Base-by-base conservation (phyloP, 2,797 vertebrate species). In the Sparidentex hasta region DNA sequence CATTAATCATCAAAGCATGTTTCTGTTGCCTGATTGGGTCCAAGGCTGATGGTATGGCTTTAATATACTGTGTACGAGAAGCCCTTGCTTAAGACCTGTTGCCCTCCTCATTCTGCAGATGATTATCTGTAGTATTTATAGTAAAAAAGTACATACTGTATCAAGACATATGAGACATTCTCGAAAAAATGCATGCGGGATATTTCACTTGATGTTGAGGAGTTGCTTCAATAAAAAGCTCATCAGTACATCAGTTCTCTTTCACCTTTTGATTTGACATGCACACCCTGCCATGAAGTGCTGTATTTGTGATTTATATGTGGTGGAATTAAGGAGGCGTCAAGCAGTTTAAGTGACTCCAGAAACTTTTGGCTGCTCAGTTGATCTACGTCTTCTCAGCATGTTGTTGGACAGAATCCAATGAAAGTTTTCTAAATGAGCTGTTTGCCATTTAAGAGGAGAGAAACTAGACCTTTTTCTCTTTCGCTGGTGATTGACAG, bases 351-450 rank as follows among this genome's bases (percentile, higher is more conserved):
- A 13, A 75, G 29, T 75, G 57, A 65, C 68, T 64, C 62, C 51
- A 29, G 63, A 72, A 56, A 71, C 72, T 63, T 46, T 76, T 13
- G 51, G 44, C 23, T 21, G 68, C 25, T 29, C 20, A 5, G 61
- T 48, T 52, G 23, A 68, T 57, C 7, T 29, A 11, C 57, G 63
- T 61, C 64, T 79, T 57, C 79, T 79, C 66, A 43, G 54, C 52
- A 3, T 48, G 71, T 25, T 16, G 52, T 68, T 55, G 62, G 63
- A 65, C 68, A 52, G 54, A 62, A 63, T 83, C 64, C 59, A 52
- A 1, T n/a, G 7, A 25, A 48, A 18, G 63, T 63, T 52, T 52
- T 18, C 25, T 50, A 71, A 82, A 71, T 25, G 50, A 83, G 71
- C 58, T 0, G 43, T 65, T 65, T 69, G 48, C 33, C 41, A 44